A percentile compares a stretch with the other conserved stretches of the same genome.
phyloP scores from a whole-genome alignment of 30 jellyfish, hydroid and myxozoan genomes.

The Turritopsis rubra region DNA sequence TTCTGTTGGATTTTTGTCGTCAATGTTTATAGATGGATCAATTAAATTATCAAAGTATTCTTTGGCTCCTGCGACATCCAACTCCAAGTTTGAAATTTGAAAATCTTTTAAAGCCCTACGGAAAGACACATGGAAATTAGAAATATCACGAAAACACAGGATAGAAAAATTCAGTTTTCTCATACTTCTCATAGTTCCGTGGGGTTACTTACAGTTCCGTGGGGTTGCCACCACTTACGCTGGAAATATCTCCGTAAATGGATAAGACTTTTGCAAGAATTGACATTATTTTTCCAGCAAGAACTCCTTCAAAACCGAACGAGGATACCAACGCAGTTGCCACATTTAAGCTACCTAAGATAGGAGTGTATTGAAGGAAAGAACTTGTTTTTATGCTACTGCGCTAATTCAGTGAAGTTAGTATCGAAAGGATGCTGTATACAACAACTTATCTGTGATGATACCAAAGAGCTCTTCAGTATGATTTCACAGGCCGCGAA shows the following conservation, averaged over 20 bases:
- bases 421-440: too few species aligned
- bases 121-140: neutral
- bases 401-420: too few species aligned
- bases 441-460: too few species aligned
- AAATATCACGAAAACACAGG: too few species aligned
- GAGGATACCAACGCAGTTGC: neutral
- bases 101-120: neutral
- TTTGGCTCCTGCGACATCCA: neutral
- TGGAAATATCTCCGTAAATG: neutral
- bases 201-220: neutral
- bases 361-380: too few species aligned
- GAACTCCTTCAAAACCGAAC: neutral
- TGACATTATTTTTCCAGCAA: neutral
- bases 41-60: neutral
- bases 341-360: neutral
- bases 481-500: too few species aligned
- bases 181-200: too few species aligned
- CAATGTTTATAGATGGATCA: neutral
- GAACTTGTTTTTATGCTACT: too few species aligned
- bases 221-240: neutral
- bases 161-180: too few species aligned
- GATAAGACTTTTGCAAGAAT: neutral
- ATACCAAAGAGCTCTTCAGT: too few species aligned
- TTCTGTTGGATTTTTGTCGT: neutral
- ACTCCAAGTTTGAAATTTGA: neutral